Evolutionary conservation across 2,888 invertebrate genomes (phyloP), one percentile per base, ranked within the genome.

Genomic region (Cosmia trapezina): DNA sequence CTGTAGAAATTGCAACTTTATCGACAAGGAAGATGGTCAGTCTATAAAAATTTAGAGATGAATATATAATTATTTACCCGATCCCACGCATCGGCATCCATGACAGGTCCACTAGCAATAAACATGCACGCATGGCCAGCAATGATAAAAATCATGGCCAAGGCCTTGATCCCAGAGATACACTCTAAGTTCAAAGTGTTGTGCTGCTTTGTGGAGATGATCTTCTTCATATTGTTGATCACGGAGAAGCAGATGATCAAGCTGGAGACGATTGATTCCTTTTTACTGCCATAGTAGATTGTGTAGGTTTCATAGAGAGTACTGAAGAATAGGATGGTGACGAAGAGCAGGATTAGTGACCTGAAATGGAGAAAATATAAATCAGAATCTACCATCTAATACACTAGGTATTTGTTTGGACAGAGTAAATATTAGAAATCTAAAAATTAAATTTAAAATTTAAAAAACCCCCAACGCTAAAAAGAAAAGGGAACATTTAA

Each of bases 71-170:
- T 60, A 85, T 93, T 93, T 92, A 97, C 97, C 90, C 96, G 89
- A 84, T 96, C 96, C 94, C 96, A 97, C 87, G 97, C 97, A 76
- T 96, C 96, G 19, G 96, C 95, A 88, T 98, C 98, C 91, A 97
- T 95, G 0, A 97, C 96, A 0, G 98, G 98, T 66, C 98, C 97
- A 86, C 97, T 97, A 33, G 97, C 96, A 60, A 97, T 96, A 86
- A 97, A 98, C 61, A 97, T 92, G 51, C 97, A 93, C 0, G 97
- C 97, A 88, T 98, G 98, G 0, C 97, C 97, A 51, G 95, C 94
- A 9, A 98, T 92, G 63, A 98, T 97, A 63, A 97, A 96, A 0
- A 96, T 81, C 98, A 98, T 98, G 0, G 97, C 96, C 63, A 97
- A 87, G 19, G 97, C 96, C 87, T 97, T 97, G 54, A 98, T 97